Base-by-base conservation (phyloP, 2,888 invertebrate species). In the Mythimna impura region DNA sequence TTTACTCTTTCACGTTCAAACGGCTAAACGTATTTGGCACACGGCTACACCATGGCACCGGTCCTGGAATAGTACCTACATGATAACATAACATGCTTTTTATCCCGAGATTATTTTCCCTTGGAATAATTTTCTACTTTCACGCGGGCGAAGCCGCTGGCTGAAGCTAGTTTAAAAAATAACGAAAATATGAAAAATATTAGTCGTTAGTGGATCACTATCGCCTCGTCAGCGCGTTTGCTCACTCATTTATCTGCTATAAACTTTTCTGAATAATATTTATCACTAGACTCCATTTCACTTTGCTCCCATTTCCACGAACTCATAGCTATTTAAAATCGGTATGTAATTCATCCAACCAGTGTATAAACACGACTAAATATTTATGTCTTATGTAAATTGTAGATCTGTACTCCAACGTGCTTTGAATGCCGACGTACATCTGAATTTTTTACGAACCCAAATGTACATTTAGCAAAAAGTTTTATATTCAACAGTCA, bases 231-330 rank as follows among this genome's bases (percentile, higher is more conserved):
- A 68, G 68, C 62, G 30, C 17, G 14, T 78, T 72, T 69, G 14
- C 62, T 66, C 36, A 25, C 43, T 80, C 57, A 78, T 71, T 81
- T 67, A 73, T 36, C 66, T 64, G n/a, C 60, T 66, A 61, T 61
- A 58, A 66, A 83, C 12, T 71, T 25, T 75, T 57, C 68, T 72
- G 75, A 83, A 83, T 75, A 76, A 76, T 66, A 14, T 65, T 80
- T 84, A 80, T 80, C 84, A 80, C 72, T 70, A 43, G 62, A 57
- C 81, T 81, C 55, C 72, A 72, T 76, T 80, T 81, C 66, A 72
- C 81, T 66, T n/a, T 20, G 71, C 69, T 54, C 36, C 54, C 65
- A 66, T 68, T 70, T 65, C 43, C 58, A 36, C 52, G 22, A 83
- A 50, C 69, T 50, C 47, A 22, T 25, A n/a, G 54, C 20, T 82